Evolutionary conservation across 2,113 vertebrate genomes (phyloP), one percentile per base, ranked within the genome.

Genomic region (Dasyurus viverrinus): DNA sequence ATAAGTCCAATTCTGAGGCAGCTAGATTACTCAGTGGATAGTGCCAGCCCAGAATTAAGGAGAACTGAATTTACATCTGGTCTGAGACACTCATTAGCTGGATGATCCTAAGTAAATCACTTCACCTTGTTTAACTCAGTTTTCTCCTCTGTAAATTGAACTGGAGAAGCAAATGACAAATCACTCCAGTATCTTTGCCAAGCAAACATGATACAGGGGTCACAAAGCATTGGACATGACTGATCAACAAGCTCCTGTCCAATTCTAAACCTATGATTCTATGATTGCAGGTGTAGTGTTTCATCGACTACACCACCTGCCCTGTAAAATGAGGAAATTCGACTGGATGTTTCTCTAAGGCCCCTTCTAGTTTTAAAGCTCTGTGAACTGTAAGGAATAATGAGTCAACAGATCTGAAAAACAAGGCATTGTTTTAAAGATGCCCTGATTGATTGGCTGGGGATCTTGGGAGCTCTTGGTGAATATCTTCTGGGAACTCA

Each of bases 391-490:
- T 84, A 42, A 26, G 25, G 96, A 94, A 22, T 54, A 60, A 23
- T 76, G 24, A 92, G 96, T 96, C 90, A 94, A 97, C 97, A 97
- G 11, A 84, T 96, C 95, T 97, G 93, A 97, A 94, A 94, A 94
- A 84, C 92, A 96, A 97, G 91, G 9, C 52, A 95, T 95, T 97
- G 95, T 98, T 97, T 97, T 94, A 93, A 90, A 89, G 30, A 5
- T 22, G 53, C 4, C 84, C 48, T 68, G 90, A 89, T 55, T 25
- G 54, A 47, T 90, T 92, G 42, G 23, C 27, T 54, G 46, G 89
- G 47, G 53, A 95, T 90, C 48, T 36, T 54, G 48, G 53, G 10
- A 48, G 3, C 2, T 57, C 54, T 90, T 93, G 90, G 27, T 84
- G 89, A 90, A 92, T 36, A 30, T 53, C n/a, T 89, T 16, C 3